Base-by-base conservation (phyloP, 1,140 invertebrate species). In the Goniozus legneri region DNA sequence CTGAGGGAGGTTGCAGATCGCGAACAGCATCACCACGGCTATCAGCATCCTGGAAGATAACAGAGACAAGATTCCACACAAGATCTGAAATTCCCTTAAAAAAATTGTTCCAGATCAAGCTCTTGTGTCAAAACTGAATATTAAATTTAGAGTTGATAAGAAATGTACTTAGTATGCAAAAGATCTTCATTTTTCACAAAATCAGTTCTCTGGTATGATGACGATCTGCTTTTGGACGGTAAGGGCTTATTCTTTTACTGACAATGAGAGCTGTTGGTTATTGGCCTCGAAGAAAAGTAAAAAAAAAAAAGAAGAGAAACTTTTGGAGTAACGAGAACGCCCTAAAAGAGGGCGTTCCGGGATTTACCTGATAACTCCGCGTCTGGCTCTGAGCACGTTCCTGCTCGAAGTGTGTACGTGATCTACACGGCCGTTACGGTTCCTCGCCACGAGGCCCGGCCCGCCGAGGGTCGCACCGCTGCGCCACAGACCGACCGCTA, bases 1-100 rank as follows among this genome's bases (percentile, higher is more conserved):
- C 69, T 88, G 87, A 1, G 90, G 90, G 16, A 92, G 70, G 69
- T 92, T 91, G 75, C 89, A 92, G 8, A 91, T 52, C 2, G 88
- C 88, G 67, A 94, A 94, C 36, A 87, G 85, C 27, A 88, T 72
- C 6, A 92, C 87, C 8, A 92, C 85, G 3, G 89, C 84, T 18
- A 93, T 84, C 16, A 94, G 77, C 81, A 94, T 88, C 37, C 87
- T 82, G 44, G 75, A 60, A 60, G 44, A 49, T 13, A 18, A 4
- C 2, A 19, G 18, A 3, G 21, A n/a, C n/a, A 0, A 33, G 0
- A 32, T n/a, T n/a, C n/a, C n/a, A n/a, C n/a, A n/a, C n/a, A n/a
- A n/a, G n/a, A n/a, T n/a, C n/a, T n/a, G n/a, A n/a, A 15, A 24
- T 12, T 2, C 24, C 2, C 7, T 19, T 43, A n/a, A 8, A 13